These are phyloP conservation scores for Beaufortia kweichowensis DNA, from an alignment of 2,113 vertebrate species.

Conservation along the genomic window DNA sequence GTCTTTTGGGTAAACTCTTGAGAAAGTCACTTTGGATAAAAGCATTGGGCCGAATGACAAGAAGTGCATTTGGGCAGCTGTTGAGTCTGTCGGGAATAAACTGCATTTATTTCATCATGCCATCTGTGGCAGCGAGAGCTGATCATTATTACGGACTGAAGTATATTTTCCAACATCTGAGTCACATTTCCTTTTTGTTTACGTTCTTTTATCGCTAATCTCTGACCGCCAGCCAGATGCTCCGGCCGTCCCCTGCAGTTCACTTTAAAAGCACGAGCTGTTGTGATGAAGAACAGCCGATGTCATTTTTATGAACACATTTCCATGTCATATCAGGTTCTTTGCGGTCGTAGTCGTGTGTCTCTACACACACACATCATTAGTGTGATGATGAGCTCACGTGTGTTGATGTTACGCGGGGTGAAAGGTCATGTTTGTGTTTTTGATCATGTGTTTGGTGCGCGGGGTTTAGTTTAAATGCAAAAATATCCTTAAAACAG, in stretches of 20 bases:
- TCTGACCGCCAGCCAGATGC: slow-evolving; percentile 37
- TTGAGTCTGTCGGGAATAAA: neutral
- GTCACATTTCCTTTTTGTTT: slow-evolving; percentile 46
- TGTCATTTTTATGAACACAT: no score
- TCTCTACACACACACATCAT: no score
- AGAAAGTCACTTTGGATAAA: slow-evolving; percentile 37
- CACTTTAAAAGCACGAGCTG: no score
- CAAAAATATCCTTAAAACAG: no score
- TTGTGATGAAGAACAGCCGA: no score
- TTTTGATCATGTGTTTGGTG: no score
- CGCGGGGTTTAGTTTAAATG: no score
- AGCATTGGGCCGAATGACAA: slow-evolving; percentile 7
- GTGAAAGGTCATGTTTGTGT: no score
- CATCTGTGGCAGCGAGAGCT: slow-evolving; percentile 41
- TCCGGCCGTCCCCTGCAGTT: neutral
- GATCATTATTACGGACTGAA: slow-evolving; percentile 43
- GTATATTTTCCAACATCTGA: slow-evolving; percentile 48
- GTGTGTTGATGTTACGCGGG: no score
- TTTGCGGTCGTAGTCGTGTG: no score
- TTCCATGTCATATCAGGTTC: no score
- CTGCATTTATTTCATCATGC: neutral
- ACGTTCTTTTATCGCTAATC: slow-evolving; percentile 37
- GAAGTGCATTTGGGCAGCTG: slow-evolving; percentile 11
- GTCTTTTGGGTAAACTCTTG: slow-evolving; percentile 8
- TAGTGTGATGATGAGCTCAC: no score